These are phyloP conservation scores for Morpho deidamia DNA, from an alignment of 2,888 invertebrate genomes.

Conservation along the genomic window DNA sequence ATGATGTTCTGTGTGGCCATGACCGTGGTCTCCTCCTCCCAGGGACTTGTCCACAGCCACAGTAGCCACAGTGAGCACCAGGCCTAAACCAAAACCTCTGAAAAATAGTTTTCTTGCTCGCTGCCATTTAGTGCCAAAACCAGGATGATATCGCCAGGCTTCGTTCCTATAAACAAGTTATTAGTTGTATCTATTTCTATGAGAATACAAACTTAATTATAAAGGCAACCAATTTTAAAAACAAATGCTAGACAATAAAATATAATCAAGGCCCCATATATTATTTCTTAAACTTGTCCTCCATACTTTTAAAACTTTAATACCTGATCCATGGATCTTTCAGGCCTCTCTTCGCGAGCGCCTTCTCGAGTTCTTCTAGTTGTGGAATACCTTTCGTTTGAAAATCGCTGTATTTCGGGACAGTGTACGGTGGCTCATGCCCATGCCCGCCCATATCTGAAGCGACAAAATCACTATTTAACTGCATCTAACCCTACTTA, in stretches of 20 bases:
- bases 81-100: slow-evolving; percentile 83
- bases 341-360: slow-evolving; percentile 84
- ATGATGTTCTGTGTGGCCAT: slow-evolving; percentile 30
- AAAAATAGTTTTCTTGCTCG: slow-evolving; percentile 70
- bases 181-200: not conserved
- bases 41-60: slow-evolving; percentile 38
- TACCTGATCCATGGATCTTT: slow-evolving; percentile 94
- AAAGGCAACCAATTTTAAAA: too few relatives aligned
- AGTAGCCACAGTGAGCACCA: slow-evolving; percentile 57
- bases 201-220: too few relatives aligned
- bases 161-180: slow-evolving; percentile 80
- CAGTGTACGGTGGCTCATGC: slow-evolving; percentile 74
- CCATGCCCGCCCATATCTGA: slow-evolving; percentile 57
- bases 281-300: not conserved
- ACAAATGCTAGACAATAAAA: too few relatives aligned
- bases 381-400: slow-evolving; percentile 84
- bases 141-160: slow-evolving; percentile 87
- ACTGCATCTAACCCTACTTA: slow-evolving; percentile 10
- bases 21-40: slow-evolving; percentile 54
- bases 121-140: slow-evolving; percentile 73
- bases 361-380: slow-evolving; percentile 80
- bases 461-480: too few relatives aligned
- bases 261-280: too few relatives aligned
- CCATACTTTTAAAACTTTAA: too few relatives aligned
- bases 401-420: slow-evolving; percentile 86